A percentile compares a stretch with the other conserved stretches of the same genome.
These are phyloP conservation scores for Garrulus glandarius DNA, from an alignment of 2,797 vertebrate species.

Conservation along the genomic window DNA sequence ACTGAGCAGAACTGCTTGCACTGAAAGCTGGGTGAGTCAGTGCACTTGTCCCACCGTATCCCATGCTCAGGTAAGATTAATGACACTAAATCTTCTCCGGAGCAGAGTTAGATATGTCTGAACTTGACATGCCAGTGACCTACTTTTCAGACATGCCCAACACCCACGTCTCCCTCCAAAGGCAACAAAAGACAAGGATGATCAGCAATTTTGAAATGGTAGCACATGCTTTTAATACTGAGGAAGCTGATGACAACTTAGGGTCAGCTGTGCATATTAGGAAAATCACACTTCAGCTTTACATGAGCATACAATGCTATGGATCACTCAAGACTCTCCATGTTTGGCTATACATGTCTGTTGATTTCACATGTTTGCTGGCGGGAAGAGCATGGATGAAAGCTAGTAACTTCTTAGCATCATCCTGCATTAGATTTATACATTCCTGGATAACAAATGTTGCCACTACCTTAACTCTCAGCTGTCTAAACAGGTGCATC, in stretches of 20 bases:
- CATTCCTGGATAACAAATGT: neutral
- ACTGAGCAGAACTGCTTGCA: neutral
- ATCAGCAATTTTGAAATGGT: neutral
- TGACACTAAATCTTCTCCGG: neutral
- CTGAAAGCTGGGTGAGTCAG: neutral
- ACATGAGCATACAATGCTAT: neutral
- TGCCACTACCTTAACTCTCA: neutral
- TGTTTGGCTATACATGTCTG: neutral
- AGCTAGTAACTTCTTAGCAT: neutral
- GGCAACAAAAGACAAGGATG: neutral
- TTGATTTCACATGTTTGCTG: neutral
- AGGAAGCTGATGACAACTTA: neutral
- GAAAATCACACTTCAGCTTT: neutral
- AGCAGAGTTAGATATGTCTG: neutral
- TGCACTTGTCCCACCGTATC: neutral
- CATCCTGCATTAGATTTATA: neutral
- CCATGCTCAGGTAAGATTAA: slow-evolving; percentile 28
- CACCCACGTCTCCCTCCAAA: slow-evolving; percentile 13
- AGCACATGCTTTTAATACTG: neutral
- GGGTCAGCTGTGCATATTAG: neutral
- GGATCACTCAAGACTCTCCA: neutral
- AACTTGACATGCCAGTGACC: slow-evolving; percentile 50
- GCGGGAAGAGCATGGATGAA: neutral
- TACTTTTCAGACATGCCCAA: slow-evolving; percentile 32
- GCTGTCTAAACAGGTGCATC: neutral